Percentiles rank a stretch among this genome's conserved stretches.
These are phyloP conservation scores for Acholoe squamosa DNA, from an alignment of 2,888 invertebrate genomes.

Conservation along the genomic window DNA sequence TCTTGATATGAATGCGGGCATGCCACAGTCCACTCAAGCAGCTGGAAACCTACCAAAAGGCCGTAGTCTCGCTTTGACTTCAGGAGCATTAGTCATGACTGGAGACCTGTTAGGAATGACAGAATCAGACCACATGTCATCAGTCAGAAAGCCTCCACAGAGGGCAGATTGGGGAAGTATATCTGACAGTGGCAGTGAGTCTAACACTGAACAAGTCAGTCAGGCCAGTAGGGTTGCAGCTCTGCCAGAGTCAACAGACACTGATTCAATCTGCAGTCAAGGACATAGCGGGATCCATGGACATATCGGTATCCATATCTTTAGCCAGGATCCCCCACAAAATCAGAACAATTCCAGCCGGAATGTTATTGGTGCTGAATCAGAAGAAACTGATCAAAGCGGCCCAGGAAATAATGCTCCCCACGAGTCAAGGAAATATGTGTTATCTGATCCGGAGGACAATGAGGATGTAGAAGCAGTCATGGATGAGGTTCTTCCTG, in stretches of 20 bases:
- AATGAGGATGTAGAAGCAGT: background rate
- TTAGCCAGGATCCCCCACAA: background rate
- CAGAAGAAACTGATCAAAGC: background rate
- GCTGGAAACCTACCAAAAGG: background rate
- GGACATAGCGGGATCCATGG: background rate
- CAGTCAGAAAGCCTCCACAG: background rate
- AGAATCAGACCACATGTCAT: background rate
- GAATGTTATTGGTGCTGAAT: slow-evolving; percentile 30
- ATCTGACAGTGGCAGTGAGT: slow-evolving; percentile 31
- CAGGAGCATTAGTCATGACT: slow-evolving; percentile 27
- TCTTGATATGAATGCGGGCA: background rate
- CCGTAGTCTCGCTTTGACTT: slow-evolving; percentile 14
- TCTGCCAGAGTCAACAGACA: slow-evolving; percentile 35
- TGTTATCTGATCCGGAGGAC: background rate
- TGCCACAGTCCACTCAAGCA: background rate
- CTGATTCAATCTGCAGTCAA: background rate
- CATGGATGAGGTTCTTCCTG: background rate
- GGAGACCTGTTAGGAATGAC: slow-evolving; percentile 45
- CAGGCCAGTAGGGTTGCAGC: background rate
- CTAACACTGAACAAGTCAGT: background rate
- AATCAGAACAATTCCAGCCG: slow-evolving; percentile 11
- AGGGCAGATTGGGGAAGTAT: background rate
- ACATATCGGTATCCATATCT: background rate
- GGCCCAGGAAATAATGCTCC: too few relatives aligned
- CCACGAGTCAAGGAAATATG: too few relatives aligned